Evolutionary conservation across 2,888 invertebrate genomes (phyloP).

Genomic region (Mayetiola destructor): DNA sequence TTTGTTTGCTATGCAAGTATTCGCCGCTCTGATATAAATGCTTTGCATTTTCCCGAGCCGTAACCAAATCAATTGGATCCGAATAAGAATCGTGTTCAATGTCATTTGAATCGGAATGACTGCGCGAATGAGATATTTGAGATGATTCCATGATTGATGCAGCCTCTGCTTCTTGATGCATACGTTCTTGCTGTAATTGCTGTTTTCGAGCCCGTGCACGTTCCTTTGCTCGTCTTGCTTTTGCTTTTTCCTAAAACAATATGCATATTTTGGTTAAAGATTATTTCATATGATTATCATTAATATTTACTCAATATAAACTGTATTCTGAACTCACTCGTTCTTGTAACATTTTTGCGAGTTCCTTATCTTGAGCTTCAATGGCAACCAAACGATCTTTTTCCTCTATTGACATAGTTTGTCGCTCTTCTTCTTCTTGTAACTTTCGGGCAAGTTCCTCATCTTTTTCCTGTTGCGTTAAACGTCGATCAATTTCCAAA

Average conservation of each 20-base stretch:
- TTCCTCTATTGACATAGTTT: conserved; percentile 41
- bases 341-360: conserved; percentile 62
- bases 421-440: conserved; percentile 58
- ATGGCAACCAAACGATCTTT: conserved; percentile 54
- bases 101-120: conserved; percentile 2
- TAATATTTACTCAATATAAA: neutral
- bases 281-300: conserved; percentile 1
- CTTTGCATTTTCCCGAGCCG: neutral
- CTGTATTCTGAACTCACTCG: conserved; percentile 27
- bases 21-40: neutral
- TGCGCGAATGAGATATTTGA: conserved; percentile 23
- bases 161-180: conserved; percentile 25
- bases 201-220: conserved; percentile 49
- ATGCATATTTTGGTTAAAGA: neutral
- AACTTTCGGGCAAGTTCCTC: conserved; percentile 58
- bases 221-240: conserved; percentile 54
- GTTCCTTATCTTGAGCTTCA: conserved; percentile 65
- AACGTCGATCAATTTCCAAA: conserved; percentile 42
- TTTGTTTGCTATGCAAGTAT: neutral
- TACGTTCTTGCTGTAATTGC: conserved; percentile 34
- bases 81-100: conserved; percentile 18
- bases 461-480: conserved; percentile 56
- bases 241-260: conserved; percentile 45
- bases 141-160: conserved; percentile 30
- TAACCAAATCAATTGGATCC: conserved; percentile 18